phyloP scores from a whole-genome alignment of 2,113 vertebrate species.

The Rhea americana region DNA sequence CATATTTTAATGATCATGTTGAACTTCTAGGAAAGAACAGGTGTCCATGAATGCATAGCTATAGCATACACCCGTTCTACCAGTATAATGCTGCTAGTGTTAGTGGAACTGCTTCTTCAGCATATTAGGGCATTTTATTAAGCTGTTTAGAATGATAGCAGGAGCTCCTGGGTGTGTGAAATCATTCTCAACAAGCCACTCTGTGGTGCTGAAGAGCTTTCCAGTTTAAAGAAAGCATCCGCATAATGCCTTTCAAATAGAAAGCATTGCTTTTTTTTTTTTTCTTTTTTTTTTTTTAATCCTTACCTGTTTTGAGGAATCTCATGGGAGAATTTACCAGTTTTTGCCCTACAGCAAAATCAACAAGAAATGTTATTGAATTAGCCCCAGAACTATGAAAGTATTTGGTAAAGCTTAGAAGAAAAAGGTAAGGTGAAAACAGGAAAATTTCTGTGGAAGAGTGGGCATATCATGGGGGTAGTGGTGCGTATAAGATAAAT shows the following conservation, averaged over 20 bases:
- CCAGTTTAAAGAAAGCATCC: not conserved
- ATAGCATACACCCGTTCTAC: not conserved
- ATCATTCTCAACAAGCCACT: not conserved
- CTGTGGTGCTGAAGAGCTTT: not conserved
- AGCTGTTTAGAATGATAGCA: not conserved
- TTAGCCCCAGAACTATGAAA: not conserved
- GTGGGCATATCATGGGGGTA: fast-evolving
- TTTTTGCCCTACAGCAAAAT: not conserved
- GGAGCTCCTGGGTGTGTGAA: not conserved
- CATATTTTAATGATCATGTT: not conserved
- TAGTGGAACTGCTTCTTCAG: not conserved
- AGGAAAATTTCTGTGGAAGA: not conserved
- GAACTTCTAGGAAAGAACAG: not conserved
- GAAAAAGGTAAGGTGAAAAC: not conserved
- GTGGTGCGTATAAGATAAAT: not conserved
- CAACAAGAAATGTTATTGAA: not conserved
- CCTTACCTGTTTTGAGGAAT: not conserved
- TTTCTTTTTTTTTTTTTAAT: not conserved
- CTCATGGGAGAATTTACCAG: not conserved
- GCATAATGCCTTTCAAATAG: not conserved
- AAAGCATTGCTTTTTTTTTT: not conserved
- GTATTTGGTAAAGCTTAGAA: not conserved
- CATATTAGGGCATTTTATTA: not conserved
- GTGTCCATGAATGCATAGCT: not conserved
- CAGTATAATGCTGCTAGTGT: not conserved